These are phyloP conservation scores for Cataglyphis rosenhaueri DNA, from an alignment of 2,888 invertebrate species.

Conservation along the genomic window DNA sequence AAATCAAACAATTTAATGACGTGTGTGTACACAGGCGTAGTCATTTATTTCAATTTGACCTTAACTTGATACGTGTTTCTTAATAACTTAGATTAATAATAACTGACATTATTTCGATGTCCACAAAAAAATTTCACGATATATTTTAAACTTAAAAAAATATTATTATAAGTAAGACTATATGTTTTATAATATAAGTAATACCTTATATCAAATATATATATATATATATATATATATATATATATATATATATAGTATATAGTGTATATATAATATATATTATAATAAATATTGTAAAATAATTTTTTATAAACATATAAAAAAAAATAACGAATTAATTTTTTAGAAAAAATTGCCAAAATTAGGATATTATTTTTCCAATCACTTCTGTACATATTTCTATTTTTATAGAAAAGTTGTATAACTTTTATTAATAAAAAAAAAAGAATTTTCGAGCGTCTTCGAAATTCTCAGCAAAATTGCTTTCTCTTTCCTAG, in stretches of 20 bases:
- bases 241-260: no score
- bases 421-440: neutral
- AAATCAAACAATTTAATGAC: slow-evolving; percentile 51
- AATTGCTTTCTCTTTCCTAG: slow-evolving; percentile 29
- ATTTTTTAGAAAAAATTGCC: no score
- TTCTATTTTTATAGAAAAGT: neutral
- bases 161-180: neutral
- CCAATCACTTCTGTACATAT: slow-evolving; percentile 1
- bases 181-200: slow-evolving; percentile 5
- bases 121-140: neutral
- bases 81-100: slow-evolving; percentile 36
- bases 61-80: slow-evolving; percentile 10
- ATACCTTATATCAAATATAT: neutral
- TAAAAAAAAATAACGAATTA: no score
- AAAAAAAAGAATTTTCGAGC: neutral
- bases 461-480: slow-evolving; percentile 29
- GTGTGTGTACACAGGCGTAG: neutral
- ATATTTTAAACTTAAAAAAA: neutral
- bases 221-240: neutral
- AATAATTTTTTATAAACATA: no score
- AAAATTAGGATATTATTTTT: neutral
- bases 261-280: no score
- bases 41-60: slow-evolving; percentile 9
- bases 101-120: slow-evolving; percentile 2
- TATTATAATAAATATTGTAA: no score